Evolutionary conservation across 2,113 vertebrate genomes (phyloP).

Genomic region (Tetraodon nigroviridis): DNA sequence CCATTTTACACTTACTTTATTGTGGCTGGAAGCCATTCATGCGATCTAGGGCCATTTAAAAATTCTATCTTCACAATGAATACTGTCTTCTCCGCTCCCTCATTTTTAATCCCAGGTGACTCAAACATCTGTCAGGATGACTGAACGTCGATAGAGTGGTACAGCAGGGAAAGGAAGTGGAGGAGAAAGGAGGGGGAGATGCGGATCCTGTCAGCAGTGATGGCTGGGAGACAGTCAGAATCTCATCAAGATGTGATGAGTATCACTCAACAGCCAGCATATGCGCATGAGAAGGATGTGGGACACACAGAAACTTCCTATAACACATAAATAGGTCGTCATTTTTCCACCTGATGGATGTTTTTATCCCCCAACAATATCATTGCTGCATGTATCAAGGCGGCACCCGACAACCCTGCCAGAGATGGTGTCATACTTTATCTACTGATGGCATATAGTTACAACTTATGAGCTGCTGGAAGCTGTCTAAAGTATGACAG

Average conservation of each 20-base stretch:
- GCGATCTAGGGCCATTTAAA: constrained; percentile 46
- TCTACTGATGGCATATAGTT: constrained; percentile 3
- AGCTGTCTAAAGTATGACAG: constrained; percentile 6
- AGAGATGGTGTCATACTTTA: constrained; percentile 17
- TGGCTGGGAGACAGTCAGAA: constrained; percentile 32
- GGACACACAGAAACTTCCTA: constrained; percentile 14
- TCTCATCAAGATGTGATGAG: constrained; percentile 45
- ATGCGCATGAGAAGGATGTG: constrained; percentile 7
- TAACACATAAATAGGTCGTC: constrained; percentile 11
- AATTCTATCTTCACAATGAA: constrained; percentile 51
- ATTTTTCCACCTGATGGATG: constrained; percentile 37
- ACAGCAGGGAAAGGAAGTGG: constrained; percentile 19
- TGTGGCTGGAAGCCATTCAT: constrained; percentile 44
- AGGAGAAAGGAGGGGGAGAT: constrained; percentile 1
- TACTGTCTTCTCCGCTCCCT: constrained; percentile 44
- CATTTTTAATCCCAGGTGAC: constrained; percentile 67
- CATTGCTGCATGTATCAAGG: constrained; percentile 9
- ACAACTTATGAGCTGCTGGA: constrained; percentile 24
- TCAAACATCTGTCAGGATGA: constrained; percentile 63
- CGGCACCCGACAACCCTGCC: constrained; percentile 6
- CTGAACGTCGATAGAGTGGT: constrained; percentile 57
- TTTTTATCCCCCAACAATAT: constrained; percentile 16
- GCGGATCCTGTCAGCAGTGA: constrained; percentile 49
- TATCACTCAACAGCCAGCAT: constrained; percentile 37
- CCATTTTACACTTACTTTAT: constrained; percentile 43